Conservation (phyloP, 2,797 vertebrate species). For the Valencia hispanica region DNA sequence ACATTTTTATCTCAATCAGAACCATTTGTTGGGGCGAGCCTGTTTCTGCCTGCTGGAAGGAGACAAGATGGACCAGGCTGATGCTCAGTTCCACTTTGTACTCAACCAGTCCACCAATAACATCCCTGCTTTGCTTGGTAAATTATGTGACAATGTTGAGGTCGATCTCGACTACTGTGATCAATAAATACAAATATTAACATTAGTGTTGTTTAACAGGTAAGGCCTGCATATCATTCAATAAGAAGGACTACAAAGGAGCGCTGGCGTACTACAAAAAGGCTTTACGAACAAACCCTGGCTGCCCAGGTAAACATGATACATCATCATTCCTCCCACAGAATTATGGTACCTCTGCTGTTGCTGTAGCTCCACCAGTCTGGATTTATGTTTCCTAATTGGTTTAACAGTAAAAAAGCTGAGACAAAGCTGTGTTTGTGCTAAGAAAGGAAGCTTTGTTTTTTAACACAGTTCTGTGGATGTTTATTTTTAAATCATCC, state of each 20-base stretch:
- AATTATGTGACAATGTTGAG: constrained; percentile 30
- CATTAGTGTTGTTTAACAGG: constrained; percentile 75
- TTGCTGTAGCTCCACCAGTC: neutral
- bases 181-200: constrained; percentile 18
- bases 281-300: constrained; percentile 95
- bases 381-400: neutral
- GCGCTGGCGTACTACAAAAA: constrained; percentile 99
- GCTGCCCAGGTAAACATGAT: constrained; percentile 90
- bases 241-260: constrained; percentile 98
- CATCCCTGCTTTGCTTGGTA: constrained; percentile 96
- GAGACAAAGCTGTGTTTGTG: neutral
- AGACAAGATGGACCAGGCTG: constrained; percentile 99
- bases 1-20: constrained; percentile 79
- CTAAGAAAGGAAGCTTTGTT: neutral
- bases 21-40: constrained; percentile 97
- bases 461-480: too few species aligned
- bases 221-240: constrained; percentile 99
- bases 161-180: neutral
- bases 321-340: neutral
- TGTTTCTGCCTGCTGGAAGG: constrained; percentile 99
- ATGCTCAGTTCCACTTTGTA: constrained; percentile 98
- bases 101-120: constrained; percentile 99
- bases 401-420: neutral
- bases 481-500: too few species aligned
- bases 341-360: neutral